Evolutionary conservation across 2,888 invertebrate species (phyloP).

Genomic region (Ormia ochracea): DNA sequence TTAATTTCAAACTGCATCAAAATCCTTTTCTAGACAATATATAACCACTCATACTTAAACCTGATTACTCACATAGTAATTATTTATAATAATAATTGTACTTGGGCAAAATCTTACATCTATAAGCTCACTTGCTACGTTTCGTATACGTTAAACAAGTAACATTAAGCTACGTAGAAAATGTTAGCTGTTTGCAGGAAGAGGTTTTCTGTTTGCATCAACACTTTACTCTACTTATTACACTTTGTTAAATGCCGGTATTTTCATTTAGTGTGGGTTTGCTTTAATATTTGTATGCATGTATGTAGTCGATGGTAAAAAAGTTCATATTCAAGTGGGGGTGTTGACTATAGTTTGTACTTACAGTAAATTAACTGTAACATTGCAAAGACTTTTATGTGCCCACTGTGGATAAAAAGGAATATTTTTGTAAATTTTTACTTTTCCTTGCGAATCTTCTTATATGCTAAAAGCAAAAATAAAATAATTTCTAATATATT

Average conservation of each 20-base stretch:
- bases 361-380: too few relatives aligned
- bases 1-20: too few relatives aligned
- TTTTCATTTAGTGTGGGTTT: constrained; percentile 11
- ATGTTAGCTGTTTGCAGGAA: constrained; percentile 17
- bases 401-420: too few relatives aligned
- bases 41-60: too few relatives aligned
- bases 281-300: neutral
- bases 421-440: too few relatives aligned
- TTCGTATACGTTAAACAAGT: neutral
- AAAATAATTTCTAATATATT: too few relatives aligned
- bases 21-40: too few relatives aligned
- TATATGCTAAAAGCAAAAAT: too few relatives aligned
- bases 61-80: too few relatives aligned
- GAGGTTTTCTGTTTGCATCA: constrained; percentile 29
- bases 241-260: neutral
- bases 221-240: constrained; percentile 19
- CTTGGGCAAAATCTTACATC: neutral
- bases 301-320: neutral
- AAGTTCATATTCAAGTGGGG: neutral
- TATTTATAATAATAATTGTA: neutral
- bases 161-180: neutral
- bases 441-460: too few relatives aligned
- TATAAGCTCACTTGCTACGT: neutral
- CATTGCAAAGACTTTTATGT: too few relatives aligned
- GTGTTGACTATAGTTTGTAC: too few relatives aligned